Evolutionary conservation across 2,888 invertebrate genomes (phyloP), one percentile per base, ranked within the genome.

Genomic region (Tetramorium bicarinatum): DNA sequence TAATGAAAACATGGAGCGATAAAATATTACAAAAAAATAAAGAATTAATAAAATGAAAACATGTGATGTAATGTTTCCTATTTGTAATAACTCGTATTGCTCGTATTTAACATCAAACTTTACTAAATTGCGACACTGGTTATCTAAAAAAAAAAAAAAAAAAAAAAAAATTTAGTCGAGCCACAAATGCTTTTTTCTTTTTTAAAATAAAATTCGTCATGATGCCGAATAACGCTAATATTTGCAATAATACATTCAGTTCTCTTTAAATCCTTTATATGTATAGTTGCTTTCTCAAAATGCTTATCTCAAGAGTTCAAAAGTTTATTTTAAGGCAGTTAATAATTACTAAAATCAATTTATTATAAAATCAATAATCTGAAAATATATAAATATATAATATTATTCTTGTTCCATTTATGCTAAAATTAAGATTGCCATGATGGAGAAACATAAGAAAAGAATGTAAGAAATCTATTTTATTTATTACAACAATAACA

Each of bases 401-500:
- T 54, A 61, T 15, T 71, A 81, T 83, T 52, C 38, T 56, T 44
- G 29, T 56, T n/a, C 11, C 9, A 2, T 25, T 59, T 41, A 38
- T 11, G 8, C 2, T 25, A 29, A 29, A 67, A 54, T 77, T 18
- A 56, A 9, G 8, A 54, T 54, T 8, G 44, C 15, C 15, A 1
- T 6, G 6, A 6, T 4, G 21, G 0, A 2, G 4, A 47, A 47
- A 21, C 18, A 25, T 21, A 41, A 15, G 3, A 11, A 34, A 7
- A 21, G 11, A 7, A 11, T 21, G n/a, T n/a, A 47, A 29, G 25
- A 9, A 49, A 49, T 74, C 29, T 15, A 15, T 67, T 79, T 82
- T 47, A 34, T 71, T 82, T 47, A 52, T 62, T 13, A 25, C 34
- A 54, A 80, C 67, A 79, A 75, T 62, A 76, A 59, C 49, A 61